A percentile compares a stretch with the other conserved stretches of the same genome.
Conservation (phyloP, 2,113 vertebrate genomes). For the Calypte anna region DNA sequence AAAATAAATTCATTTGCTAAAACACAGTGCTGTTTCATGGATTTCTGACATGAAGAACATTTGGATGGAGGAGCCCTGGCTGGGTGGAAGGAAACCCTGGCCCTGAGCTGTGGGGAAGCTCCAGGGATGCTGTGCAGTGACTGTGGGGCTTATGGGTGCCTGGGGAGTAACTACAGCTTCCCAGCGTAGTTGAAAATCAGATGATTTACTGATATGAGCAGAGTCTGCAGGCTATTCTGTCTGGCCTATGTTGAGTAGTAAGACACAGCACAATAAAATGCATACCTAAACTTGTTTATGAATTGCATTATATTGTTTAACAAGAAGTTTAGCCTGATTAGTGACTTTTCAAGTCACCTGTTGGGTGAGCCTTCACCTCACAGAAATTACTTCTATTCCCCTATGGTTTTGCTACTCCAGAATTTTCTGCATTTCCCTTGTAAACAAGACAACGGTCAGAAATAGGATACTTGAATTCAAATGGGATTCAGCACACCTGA, state of each 20-base stretch:
- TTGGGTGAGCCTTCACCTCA: neutral
- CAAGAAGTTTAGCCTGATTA: neutral
- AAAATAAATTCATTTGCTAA: neutral
- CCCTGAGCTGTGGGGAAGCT: rapidly evolving
- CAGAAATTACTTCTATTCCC: neutral
- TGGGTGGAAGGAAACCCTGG: neutral
- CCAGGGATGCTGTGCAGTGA: neutral
- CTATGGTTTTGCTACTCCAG: neutral
- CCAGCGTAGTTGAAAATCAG: neutral
- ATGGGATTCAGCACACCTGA: neutral
- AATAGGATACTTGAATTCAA: neutral
- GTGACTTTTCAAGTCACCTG: neutral
- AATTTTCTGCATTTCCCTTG: neutral
- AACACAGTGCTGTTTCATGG: neutral
- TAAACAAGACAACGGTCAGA: neutral
- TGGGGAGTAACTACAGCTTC: neutral
- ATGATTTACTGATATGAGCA: neutral
- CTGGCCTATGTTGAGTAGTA: neutral
- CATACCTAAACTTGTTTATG: neutral
- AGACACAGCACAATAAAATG: neutral
- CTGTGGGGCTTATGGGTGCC: neutral
- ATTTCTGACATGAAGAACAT: neutral
- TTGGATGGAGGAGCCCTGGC: neutral
- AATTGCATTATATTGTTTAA: neutral
- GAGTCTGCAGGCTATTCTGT: neutral